Evolutionary conservation across 1,140 invertebrate species (phyloP).

Genomic region (Pseudomyrmex gracilis): DNA sequence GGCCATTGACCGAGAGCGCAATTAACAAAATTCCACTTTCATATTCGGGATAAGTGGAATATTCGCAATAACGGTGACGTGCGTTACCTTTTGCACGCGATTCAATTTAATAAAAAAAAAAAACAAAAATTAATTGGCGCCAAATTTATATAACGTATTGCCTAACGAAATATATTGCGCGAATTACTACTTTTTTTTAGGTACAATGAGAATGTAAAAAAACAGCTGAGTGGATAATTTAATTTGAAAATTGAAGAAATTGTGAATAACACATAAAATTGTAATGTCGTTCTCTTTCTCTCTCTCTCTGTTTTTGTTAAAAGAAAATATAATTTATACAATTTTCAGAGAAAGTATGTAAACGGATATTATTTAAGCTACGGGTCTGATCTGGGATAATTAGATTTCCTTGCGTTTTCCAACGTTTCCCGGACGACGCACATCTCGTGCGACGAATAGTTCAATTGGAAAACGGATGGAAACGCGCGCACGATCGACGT

Average conservation of each 20-base stretch:
- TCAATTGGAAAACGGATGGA: background rate
- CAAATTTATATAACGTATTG: no score
- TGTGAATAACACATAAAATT: no score
- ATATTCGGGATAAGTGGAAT: conserved; percentile 5
- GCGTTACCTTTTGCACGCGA: background rate
- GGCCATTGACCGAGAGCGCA: background rate
- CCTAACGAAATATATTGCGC: background rate
- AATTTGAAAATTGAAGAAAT: background rate
- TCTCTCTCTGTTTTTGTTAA: no score
- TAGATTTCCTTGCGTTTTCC: background rate
- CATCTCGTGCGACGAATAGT: background rate
- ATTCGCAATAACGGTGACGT: background rate
- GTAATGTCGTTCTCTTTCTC: no score
- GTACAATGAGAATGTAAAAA: background rate
- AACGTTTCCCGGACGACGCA: conserved; percentile 9
- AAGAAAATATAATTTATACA: no score
- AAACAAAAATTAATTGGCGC: no score
- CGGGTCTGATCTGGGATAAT: background rate
- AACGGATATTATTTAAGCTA: background rate
- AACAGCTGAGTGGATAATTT: no score
- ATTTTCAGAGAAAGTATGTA: no score
- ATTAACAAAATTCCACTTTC: conserved; percentile 22
- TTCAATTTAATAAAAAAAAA: background rate
- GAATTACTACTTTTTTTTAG: background rate
- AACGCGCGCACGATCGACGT: background rate